phyloP scores from a whole-genome alignment of 2,113 vertebrate genomes.

The Ophthalmolycus amberensis region DNA sequence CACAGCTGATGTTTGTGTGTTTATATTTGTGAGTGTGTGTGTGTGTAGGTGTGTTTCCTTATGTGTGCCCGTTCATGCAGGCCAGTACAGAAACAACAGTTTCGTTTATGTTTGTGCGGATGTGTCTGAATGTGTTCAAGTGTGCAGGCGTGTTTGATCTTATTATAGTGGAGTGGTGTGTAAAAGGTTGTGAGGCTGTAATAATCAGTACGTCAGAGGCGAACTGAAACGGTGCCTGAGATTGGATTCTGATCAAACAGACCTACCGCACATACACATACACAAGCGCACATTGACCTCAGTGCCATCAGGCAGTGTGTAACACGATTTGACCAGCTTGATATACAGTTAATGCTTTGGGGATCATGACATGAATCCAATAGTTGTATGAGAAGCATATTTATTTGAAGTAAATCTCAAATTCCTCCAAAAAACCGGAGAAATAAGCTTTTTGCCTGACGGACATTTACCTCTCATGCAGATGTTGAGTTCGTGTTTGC shows the following conservation, averaged over 20 bases:
- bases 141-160: no score
- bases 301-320: background rate
- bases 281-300: background rate
- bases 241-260: conserved; percentile 45
- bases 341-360: background rate
- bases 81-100: no score
- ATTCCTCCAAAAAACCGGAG: conserved; percentile 14
- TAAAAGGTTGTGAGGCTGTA: conserved; percentile 34
- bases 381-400: background rate
- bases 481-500: conserved; percentile 40
- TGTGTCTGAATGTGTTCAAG: no score
- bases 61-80: background rate
- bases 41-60: background rate
- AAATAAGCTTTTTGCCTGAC: background rate
- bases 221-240: conserved; percentile 29
- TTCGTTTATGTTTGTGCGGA: no score
- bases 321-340: background rate
- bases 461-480: conserved; percentile 25
- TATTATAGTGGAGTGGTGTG: conserved; percentile 35
- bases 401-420: conserved; percentile 8
- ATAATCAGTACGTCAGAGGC: conserved; percentile 52
- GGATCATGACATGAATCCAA: background rate
- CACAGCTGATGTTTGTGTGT: conserved; percentile 41
- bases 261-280: background rate
- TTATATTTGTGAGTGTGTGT: conserved; percentile 37